Percentiles rank a stretch among this genome's conserved stretches.
These are phyloP conservation scores for Barypeithes pellucidus DNA, from an alignment of 2,888 invertebrate genomes.

Conservation along the genomic window DNA sequence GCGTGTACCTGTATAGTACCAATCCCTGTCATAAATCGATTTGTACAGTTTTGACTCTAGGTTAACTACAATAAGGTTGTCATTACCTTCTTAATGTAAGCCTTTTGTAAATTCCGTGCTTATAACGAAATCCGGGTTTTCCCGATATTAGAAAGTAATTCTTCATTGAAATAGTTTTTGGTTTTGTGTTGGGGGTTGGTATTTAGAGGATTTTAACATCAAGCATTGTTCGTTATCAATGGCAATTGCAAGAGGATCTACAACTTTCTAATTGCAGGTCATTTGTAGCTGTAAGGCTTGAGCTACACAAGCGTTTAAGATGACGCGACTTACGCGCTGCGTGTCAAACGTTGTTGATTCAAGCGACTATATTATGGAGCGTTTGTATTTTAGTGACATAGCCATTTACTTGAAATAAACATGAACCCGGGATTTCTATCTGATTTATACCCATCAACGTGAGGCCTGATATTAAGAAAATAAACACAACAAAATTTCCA, in stretches of 20 bases:
- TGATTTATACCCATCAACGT: too few relatives aligned
- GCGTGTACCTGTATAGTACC: neutral
- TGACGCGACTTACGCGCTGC: too few relatives aligned
- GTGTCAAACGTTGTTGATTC: too few relatives aligned
- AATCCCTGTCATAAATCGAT: neutral
- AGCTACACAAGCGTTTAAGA: too few relatives aligned
- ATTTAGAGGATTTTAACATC: slow-evolving; percentile 10
- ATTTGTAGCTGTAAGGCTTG: neutral
- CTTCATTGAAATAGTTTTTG: neutral
- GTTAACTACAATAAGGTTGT: neutral
- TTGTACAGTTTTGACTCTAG: slow-evolving; percentile 9
- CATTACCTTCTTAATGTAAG: slow-evolving; percentile 5
- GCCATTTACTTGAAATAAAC: too few relatives aligned
- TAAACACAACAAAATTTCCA: too few relatives aligned
- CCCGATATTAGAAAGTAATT: slow-evolving; percentile 7
- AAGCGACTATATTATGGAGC: too few relatives aligned
- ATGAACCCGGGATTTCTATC: too few relatives aligned
- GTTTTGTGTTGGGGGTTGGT: neutral
- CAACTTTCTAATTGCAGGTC: neutral
- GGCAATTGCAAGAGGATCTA: neutral
- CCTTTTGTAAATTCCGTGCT: neutral
- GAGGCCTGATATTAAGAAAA: too few relatives aligned
- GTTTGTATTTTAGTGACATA: too few relatives aligned
- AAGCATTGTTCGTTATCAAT: neutral
- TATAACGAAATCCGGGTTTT: neutral